phyloP scores from a whole-genome alignment of 2,797 vertebrate genomes.

The Enoplosus armatus region DNA sequence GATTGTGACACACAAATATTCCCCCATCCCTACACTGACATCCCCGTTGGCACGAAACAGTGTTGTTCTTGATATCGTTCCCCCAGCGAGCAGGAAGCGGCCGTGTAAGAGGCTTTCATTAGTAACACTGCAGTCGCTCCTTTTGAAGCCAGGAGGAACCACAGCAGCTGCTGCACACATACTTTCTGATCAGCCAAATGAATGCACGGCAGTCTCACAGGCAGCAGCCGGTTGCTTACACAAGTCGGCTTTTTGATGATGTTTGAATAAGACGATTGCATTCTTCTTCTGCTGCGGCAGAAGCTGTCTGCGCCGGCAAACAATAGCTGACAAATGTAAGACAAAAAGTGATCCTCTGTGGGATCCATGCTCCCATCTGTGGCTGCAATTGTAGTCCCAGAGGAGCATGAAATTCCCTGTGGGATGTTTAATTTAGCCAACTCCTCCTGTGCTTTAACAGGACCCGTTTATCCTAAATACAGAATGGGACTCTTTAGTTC shows the following conservation, averaged over 20 bases:
- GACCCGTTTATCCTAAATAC: constrained; percentile 28
- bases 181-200: constrained; percentile 32
- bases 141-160: constrained; percentile 62
- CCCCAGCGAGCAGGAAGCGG: constrained; percentile 44
- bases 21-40: constrained; percentile 12
- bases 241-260: constrained; percentile 53
- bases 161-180: constrained; percentile 38
- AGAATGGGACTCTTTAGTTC: constrained; percentile 24
- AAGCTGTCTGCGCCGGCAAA: constrained; percentile 6
- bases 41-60: constrained; percentile 19
- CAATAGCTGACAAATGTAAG: constrained; percentile 29
- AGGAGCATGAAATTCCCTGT: constrained; percentile 45
- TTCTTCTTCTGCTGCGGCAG: constrained; percentile 18
- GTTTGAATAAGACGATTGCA: constrained; percentile 41
- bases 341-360: constrained; percentile 29
- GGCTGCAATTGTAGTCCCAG: constrained; percentile 18
- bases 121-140: constrained; percentile 51
- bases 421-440: constrained; percentile 41
- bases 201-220: constrained; percentile 29
- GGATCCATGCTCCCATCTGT: constrained; percentile 43
- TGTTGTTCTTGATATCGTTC: constrained; percentile 16
- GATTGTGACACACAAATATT: constrained; percentile 34
- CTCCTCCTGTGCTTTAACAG: constrained; percentile 42
- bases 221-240: constrained; percentile 18
- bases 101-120: constrained; percentile 75